Evolutionary conservation across 2,797 vertebrate species (phyloP).

Genomic region (Mallotus villosus): DNA sequence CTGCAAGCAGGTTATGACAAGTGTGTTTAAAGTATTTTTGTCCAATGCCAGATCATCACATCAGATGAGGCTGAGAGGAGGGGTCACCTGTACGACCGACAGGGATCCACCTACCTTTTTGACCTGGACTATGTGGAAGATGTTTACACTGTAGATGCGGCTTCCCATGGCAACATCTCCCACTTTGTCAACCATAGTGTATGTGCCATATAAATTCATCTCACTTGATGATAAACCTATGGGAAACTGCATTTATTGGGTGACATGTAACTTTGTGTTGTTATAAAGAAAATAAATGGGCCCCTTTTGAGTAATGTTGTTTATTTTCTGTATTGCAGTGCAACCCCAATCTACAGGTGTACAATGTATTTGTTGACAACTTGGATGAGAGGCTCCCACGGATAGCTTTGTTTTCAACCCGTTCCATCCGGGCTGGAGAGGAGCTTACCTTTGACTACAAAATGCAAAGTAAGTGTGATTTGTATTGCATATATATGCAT

Average conservation of each 20-base stretch:
- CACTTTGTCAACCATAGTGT: constrained; percentile 97
- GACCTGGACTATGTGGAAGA: constrained; percentile 93
- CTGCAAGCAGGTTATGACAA: background rate
- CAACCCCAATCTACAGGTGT: constrained; percentile 91
- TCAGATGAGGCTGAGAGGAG: constrained; percentile 86
- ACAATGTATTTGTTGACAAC: constrained; percentile 93
- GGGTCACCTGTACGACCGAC: constrained; percentile 84
- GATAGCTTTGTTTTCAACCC: constrained; percentile 88
- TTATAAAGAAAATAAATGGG: too few species aligned
- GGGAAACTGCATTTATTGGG: too few species aligned
- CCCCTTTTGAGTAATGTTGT: too few species aligned
- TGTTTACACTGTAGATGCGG: constrained; percentile 90
- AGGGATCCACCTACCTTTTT: constrained; percentile 89
- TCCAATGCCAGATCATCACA: constrained; percentile 80
- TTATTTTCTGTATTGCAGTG: constrained; percentile 72
- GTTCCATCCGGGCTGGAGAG: constrained; percentile 84
- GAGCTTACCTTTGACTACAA: constrained; percentile 96
- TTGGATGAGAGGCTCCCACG: constrained; percentile 88
- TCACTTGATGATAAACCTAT: background rate
- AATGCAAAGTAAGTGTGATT: constrained; percentile 81
- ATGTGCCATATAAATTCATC: constrained; percentile 47
- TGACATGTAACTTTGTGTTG: too few species aligned
- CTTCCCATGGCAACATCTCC: constrained; percentile 90
- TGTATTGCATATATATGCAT: background rate
- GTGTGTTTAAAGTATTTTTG: background rate